Base-by-base conservation (phyloP, 2,797 vertebrate species). In the Brachyalestes nurse region DNA sequence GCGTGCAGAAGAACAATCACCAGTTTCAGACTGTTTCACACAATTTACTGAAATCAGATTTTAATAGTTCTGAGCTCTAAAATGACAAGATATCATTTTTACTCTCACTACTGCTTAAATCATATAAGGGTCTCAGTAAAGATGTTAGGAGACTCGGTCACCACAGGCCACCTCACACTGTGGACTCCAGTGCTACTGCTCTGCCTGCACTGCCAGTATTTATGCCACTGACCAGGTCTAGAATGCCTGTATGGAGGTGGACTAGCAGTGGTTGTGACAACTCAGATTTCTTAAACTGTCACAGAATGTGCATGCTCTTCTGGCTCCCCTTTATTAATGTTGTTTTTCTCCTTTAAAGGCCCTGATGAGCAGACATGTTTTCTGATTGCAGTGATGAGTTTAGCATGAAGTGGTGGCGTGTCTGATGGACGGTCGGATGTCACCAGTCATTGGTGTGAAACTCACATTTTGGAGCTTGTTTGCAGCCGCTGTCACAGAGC, bases 401-500 rank as follows among this genome's bases (percentile, higher is more conserved):
- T 34, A 42, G 78, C n/a, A 53, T 19, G 69, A 25, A 69, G 42
- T 17, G 51, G 53, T 7, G 57, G 40, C 17, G 12, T 9, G 16
- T 19, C 49, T 78, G 75, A 82, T 67, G 69, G 75, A 79, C 55
- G 51, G 55, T 70, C 78, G 78, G 71, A 74, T 34, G 51, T 77
- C 79, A 38, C 23, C 74, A 51, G 60, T 72, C 42, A 17, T 19
- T 66, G 77, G 76, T 73, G 72, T 77, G 74, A 67, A 57, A 82
- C 57, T 73, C 53, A 55, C 19, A 55, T 70, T 72, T 78, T 12
- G 6, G 19, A 74, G 76, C 82, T 81, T 76, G 72, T 73, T 84
- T 84, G 75, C 75, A n/a, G 62, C 61, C 69, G 23, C 53, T 78
- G 79, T 79, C 67, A 75, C 72, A 77, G 58, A 25, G 71, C 69